These are phyloP conservation scores for Megathymus violae DNA, from an alignment of 1,140 invertebrate genomes.

Conservation along the genomic window DNA sequence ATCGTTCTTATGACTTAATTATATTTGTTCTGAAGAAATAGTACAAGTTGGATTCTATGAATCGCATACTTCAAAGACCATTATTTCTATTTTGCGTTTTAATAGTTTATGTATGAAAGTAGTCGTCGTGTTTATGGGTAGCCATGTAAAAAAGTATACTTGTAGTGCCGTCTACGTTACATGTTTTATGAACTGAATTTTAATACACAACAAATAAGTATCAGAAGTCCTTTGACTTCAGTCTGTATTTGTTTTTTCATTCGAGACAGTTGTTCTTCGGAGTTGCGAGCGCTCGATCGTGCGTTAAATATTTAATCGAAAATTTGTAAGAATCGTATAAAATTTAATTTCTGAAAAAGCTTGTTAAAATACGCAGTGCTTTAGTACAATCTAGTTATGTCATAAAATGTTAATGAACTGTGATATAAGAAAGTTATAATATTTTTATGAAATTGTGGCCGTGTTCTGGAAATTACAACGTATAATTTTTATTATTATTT, in stretches of 20 bases:
- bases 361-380: not conserved
- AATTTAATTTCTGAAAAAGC: not conserved
- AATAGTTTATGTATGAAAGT: no score
- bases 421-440: not conserved
- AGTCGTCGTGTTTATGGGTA: not conserved
- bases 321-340: not conserved
- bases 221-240: slow-evolving; percentile 5
- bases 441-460: not conserved
- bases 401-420: not conserved
- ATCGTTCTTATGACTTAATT: no score
- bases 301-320: slow-evolving; percentile 20
- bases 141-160: not conserved
- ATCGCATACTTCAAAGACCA: no score
- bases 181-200: not conserved
- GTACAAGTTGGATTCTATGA: no score
- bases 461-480: not conserved
- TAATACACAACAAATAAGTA: slow-evolving; percentile 2
- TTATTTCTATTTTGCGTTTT: no score
- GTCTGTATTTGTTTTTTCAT: not conserved
- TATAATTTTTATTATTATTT: no score
- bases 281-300: slow-evolving; percentile 40
- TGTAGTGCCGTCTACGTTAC: not conserved
- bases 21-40: no score
- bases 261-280: slow-evolving; percentile 36
- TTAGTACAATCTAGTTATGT: not conserved